Evolutionary conservation across 2,113 vertebrate genomes (phyloP).

Genomic region (Crotalus horridus): DNA sequence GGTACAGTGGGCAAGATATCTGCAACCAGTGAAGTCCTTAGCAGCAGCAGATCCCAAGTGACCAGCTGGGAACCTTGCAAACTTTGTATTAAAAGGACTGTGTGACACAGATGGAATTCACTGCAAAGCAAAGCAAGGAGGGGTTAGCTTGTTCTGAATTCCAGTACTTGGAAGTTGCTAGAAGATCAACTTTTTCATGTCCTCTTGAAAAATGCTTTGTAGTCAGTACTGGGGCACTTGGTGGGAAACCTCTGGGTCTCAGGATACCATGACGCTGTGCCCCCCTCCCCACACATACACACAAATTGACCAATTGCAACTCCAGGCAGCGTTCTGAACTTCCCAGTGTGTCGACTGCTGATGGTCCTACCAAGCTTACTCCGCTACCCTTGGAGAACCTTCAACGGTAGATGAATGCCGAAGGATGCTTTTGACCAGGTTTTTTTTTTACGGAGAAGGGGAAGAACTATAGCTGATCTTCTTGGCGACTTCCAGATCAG

Average conservation of each 20-base stretch:
- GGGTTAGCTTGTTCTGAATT: background rate
- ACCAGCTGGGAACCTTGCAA: background rate
- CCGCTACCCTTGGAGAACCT: slow-evolving; percentile 7
- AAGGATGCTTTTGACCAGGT: background rate
- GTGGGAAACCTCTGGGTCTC: background rate
- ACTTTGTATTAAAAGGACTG: no score
- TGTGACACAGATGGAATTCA: background rate
- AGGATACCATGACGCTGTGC: background rate
- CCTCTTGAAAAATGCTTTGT: background rate
- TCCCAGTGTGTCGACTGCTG: background rate
- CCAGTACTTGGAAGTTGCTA: background rate
- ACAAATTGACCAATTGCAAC: background rate
- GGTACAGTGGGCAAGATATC: background rate
- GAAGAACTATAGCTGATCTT: slow-evolving; percentile 84
- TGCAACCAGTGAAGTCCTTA: background rate
- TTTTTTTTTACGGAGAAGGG: slow-evolving; percentile 48
- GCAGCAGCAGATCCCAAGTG: background rate
- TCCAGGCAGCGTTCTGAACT: background rate
- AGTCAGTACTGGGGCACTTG: background rate
- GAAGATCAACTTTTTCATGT: background rate
- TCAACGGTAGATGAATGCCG: background rate
- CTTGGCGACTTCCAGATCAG: slow-evolving; percentile 83
- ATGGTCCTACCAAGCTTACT: background rate
- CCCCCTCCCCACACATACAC: background rate
- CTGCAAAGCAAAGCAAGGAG: background rate